phyloP scores from a whole-genome alignment of 2,113 vertebrate species.

The Syngnathus scovelli region DNA sequence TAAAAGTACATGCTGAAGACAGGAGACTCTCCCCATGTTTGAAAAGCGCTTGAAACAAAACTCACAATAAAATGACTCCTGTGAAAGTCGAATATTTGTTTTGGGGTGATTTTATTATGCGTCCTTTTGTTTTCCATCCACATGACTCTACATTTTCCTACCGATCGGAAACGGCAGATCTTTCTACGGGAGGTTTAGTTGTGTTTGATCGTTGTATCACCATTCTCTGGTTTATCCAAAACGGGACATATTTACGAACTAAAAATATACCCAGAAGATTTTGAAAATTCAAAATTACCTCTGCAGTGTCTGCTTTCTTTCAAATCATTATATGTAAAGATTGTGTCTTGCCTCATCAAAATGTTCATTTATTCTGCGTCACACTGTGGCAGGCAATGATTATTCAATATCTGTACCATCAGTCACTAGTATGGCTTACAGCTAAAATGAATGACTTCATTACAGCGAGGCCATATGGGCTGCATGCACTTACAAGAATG shows the following conservation, averaged over 20 bases:
- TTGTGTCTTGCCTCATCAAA: background rate
- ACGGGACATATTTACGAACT: background rate
- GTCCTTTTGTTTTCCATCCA: background rate
- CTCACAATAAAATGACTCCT: constrained; percentile 52
- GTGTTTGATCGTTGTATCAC: constrained; percentile 14
- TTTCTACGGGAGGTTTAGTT: background rate
- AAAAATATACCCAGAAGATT: background rate
- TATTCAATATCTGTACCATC: background rate
- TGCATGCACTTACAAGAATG: constrained; percentile 46
- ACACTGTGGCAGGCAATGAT: background rate
- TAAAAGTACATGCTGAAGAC: constrained; percentile 53
- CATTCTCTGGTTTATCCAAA: background rate
- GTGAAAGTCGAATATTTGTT: constrained; percentile 25
- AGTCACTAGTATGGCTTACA: background rate
- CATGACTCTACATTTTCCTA: background rate
- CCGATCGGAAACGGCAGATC: background rate
- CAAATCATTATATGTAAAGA: background rate
- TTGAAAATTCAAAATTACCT: background rate
- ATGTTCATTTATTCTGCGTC: constrained; percentile 3
- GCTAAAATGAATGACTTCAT: constrained; percentile 42
- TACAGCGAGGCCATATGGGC: constrained; percentile 24
- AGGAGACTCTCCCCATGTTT: constrained; percentile 43
- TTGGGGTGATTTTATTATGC: background rate
- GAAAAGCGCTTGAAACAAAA: constrained; percentile 43
- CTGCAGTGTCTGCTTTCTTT: background rate